phyloP scores from a whole-genome alignment of 2,113 vertebrate species.

The Lynx canadensis region DNA sequence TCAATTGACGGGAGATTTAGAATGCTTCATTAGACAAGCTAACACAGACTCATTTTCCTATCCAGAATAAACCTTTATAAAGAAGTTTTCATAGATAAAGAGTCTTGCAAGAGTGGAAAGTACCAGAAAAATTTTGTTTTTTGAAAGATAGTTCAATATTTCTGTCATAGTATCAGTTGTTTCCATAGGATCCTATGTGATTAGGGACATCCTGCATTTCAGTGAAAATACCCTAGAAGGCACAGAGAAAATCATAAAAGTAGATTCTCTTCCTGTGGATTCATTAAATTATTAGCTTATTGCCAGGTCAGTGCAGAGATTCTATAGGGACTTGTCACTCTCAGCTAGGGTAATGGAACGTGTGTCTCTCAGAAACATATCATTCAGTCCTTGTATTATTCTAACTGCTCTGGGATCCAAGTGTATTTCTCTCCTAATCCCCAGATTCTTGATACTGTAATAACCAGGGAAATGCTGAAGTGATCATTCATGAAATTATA shows the following conservation, averaged over 20 bases:
- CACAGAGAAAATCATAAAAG: conserved; percentile 19
- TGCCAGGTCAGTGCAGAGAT: not conserved
- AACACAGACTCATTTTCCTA: not conserved
- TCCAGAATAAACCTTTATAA: conserved; percentile 6
- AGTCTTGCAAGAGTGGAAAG: not conserved
- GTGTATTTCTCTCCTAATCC: conserved; percentile 1
- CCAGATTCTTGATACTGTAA: not conserved
- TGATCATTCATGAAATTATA: not conserved
- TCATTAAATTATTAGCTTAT: conserved; percentile 16
- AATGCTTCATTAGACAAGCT: conserved; percentile 48
- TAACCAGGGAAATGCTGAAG: not conserved
- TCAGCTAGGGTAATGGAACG: not conserved
- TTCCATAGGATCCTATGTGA: not conserved
- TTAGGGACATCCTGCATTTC: not conserved
- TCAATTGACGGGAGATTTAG: not conserved
- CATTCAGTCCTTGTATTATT: not conserved
- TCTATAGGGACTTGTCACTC: not conserved
- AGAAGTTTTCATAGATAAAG: not conserved
- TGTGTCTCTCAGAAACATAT: not conserved
- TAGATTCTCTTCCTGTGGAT: not conserved
- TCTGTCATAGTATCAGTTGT: not conserved
- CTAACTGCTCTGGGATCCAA: not conserved
- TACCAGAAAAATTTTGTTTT: not conserved
- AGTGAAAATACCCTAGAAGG: not conserved
- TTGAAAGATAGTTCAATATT: not conserved